Conservation (phyloP, 2,113 vertebrate genomes). For the Bos taurus region DNA sequence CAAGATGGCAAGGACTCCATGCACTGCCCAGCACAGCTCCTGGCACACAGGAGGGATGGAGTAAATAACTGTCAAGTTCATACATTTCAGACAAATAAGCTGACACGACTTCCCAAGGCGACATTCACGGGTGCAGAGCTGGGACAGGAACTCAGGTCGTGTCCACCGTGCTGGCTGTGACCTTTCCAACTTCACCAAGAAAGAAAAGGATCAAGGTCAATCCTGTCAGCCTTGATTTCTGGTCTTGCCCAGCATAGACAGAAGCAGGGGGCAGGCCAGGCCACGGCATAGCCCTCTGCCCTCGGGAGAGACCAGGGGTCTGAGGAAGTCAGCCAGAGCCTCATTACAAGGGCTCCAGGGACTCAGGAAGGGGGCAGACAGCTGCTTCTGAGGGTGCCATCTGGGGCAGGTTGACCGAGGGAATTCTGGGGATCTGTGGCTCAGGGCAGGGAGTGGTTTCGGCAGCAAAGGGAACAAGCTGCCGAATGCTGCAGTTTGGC, state of each 20-base stretch:
- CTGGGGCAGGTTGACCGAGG: background rate
- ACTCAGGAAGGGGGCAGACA: background rate
- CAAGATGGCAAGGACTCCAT: background rate
- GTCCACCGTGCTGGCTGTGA: background rate
- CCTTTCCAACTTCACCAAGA: background rate
- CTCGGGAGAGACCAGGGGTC: background rate
- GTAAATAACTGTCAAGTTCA: background rate
- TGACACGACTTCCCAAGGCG: background rate
- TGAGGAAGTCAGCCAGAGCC: background rate
- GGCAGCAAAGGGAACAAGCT: background rate
- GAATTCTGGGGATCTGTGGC: background rate
- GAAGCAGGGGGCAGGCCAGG: background rate
- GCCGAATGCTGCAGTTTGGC: background rate
- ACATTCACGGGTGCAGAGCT: fast-evolving
- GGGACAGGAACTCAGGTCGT: background rate
- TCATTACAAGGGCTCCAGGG: background rate
- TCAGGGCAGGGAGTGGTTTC: background rate
- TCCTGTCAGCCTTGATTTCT: background rate
- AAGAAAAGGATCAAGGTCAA: background rate
- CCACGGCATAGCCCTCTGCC: fast-evolving
- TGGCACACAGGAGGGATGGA: background rate
- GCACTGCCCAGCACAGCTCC: background rate
- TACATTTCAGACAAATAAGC: background rate
- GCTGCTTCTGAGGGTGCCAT: background rate
- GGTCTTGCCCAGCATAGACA: background rate